A percentile compares a stretch with the other conserved stretches of the same genome.
Evolutionary conservation across 2,797 vertebrate genomes (phyloP).

Genomic region (Anolis apletophallus): DNA sequence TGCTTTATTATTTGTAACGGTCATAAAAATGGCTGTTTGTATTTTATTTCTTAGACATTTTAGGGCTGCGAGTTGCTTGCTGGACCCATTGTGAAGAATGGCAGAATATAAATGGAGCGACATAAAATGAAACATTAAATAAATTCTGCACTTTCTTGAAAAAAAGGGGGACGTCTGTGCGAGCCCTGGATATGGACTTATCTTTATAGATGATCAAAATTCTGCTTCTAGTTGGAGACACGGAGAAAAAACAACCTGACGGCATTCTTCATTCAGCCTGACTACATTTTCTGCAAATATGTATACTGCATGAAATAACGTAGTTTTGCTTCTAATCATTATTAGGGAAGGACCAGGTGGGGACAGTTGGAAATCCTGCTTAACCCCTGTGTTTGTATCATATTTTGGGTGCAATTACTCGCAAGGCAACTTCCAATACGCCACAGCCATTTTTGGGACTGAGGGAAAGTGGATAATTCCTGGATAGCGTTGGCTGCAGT

Average conservation of each 20-base stretch:
- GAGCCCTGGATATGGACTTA: not conserved
- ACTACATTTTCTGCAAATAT: not conserved
- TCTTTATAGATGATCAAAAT: not conserved
- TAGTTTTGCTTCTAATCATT: not conserved
- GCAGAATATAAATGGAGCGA: not conserved
- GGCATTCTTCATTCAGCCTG: not conserved
- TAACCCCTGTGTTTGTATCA: too few species aligned
- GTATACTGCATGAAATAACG: not conserved
- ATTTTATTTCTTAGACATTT: not conserved
- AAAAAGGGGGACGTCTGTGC: not conserved
- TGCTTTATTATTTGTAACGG: not conserved
- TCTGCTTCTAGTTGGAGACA: not conserved
- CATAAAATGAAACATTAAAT: constrained; percentile 5
- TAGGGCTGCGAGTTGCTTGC: not conserved
- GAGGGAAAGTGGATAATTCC: too few species aligned
- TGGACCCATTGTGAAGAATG: not conserved
- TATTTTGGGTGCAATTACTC: too few species aligned
- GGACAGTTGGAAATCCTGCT: too few species aligned
- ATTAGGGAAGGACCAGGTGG: not conserved
- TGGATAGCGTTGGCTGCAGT: too few species aligned
- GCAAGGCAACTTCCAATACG: too few species aligned
- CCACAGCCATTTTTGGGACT: too few species aligned
- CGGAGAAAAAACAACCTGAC: not conserved
- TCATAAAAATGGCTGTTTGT: not conserved
- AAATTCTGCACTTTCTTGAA: not conserved